phyloP scores from a whole-genome alignment of 2,797 vertebrate species.

The Pogonophryne albipinna region DNA sequence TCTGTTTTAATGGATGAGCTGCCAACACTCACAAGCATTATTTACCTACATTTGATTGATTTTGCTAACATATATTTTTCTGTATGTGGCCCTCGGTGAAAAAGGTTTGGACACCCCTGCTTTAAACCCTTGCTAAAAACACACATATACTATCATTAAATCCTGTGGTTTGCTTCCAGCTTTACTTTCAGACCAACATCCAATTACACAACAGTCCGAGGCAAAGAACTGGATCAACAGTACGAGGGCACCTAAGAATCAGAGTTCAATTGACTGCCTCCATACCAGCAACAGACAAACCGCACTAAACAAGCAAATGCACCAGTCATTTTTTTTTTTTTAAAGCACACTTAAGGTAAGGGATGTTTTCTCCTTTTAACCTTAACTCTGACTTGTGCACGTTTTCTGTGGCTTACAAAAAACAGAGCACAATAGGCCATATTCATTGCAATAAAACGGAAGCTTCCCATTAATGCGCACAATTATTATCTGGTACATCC shows the following conservation, averaged over 20 bases:
- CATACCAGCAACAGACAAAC: not conserved
- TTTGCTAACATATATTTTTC: too few relatives aligned
- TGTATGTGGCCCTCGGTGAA: too few relatives aligned
- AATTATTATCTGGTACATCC: not conserved
- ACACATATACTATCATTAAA: not conserved
- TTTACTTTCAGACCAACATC: slow-evolving; percentile 2
- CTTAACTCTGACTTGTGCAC: not conserved
- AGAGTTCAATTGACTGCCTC: not conserved
- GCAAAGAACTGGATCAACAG: too few relatives aligned
- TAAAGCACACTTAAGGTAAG: not conserved
- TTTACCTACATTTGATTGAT: too few relatives aligned
- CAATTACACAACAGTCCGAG: not conserved
- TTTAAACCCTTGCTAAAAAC: too few relatives aligned
- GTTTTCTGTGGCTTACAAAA: not conserved
- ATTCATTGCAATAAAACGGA: slow-evolving; percentile 3
- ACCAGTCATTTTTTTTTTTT: not conserved
- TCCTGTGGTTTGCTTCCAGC: too few relatives aligned
- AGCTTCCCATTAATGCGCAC: not conserved
- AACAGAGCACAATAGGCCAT: slow-evolving; percentile 4
- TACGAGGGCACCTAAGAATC: too few relatives aligned
- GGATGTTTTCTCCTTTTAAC: not conserved
- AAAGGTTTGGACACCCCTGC: too few relatives aligned
- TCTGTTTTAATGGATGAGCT: too few relatives aligned
- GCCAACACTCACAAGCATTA: too few relatives aligned
- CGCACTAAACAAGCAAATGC: not conserved